A percentile compares a stretch with the other conserved stretches of the same genome.
phyloP scores from a whole-genome alignment of 1,140 invertebrate genomes.

The Zaprionus nigranus region DNA sequence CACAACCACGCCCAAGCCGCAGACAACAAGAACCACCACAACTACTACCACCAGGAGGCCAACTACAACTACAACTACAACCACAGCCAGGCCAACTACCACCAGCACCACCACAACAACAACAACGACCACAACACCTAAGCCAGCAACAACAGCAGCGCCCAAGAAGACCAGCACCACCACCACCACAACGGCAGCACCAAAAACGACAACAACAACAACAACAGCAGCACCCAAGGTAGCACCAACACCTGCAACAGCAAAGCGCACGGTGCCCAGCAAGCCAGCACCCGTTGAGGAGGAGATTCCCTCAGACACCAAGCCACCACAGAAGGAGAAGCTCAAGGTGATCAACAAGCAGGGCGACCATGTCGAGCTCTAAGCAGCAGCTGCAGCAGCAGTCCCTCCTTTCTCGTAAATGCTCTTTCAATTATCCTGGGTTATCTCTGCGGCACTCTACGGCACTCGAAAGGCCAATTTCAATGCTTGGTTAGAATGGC shows the following conservation, averaged over 20 bases:
- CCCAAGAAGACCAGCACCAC: conserved; percentile 15
- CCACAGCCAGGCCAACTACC: conserved; percentile 45
- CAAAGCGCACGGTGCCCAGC: conserved; percentile 69
- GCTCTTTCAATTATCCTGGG: conserved; percentile 1
- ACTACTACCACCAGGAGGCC: conserved; percentile 58
- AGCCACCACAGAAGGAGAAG: conserved; percentile 85
- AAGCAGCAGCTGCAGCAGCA: conserved; percentile 46
- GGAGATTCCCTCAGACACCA: conserved; percentile 85
- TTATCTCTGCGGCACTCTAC: not conserved
- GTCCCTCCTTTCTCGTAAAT: conserved; percentile 1
- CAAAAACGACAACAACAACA: conserved; percentile 51
- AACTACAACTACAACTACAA: conserved; percentile 45
- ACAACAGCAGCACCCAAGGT: conserved; percentile 57
- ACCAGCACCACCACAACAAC: conserved; percentile 51
- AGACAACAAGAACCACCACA: conserved; percentile 53
- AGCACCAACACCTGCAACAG: conserved; percentile 46
- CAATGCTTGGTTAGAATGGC: conserved; percentile 41
- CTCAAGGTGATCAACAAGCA: conserved; percentile 87
- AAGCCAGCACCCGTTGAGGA: conserved; percentile 86
- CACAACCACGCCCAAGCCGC: conserved; percentile 51
- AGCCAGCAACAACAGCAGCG: conserved; percentile 40
- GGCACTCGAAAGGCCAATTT: conserved; percentile 16
- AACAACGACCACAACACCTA: conserved; percentile 75
- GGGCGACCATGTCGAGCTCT: conserved; percentile 83
- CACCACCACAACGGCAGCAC: conserved; percentile 43